Evolutionary conservation across 2,888 invertebrate genomes (phyloP), one percentile per base, ranked within the genome.

Genomic region (Apotomis turbidana): DNA sequence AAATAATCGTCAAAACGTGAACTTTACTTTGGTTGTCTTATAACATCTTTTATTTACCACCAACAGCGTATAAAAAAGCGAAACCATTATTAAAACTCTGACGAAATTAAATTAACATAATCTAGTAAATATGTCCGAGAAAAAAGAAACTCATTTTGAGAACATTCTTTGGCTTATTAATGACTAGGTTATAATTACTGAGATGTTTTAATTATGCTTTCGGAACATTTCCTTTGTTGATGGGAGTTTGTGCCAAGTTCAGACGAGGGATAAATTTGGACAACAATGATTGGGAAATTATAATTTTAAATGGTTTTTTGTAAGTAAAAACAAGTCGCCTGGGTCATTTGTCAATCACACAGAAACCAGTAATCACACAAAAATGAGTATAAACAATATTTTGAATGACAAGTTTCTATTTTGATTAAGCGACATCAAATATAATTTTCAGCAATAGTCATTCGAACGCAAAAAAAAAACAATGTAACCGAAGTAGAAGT

Each of bases 41-140:
- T 41, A 41, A 15, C 15, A 15, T 15, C 6, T 41, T 41, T 41
- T 6, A 41, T 41, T 6, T 6, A 41, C 41, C n/a, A n/a, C n/a
- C n/a, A n/a, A n/a, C n/a, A n/a, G n/a, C n/a, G n/a, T n/a, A n/a
- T n/a, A n/a, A 46, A 46, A 46, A 10, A 1, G 15, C 46, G 46
- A 38, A 38, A 58, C 5, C 57, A 6, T 62, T n/a, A 12, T 62
- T 27, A 66, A 66, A 71, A 66, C 60, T 52, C n/a, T n/a, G n/a
- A n/a, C 6, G 41, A 68, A 71, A 71, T 71, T 71, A 61, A 61
- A n/a, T n/a, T n/a, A n/a, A 71, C 61, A 62, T 51, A 62, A 71
- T 68, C 67, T 67, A 62, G 61, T 51, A 67, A 71, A 67, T 61
- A 67, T 60, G 66, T 51, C 57, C 55, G 38, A 15, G 38, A 15